phyloP scores from a whole-genome alignment of 2,888 invertebrate genomes.

The Eugnorisma glareosa region DNA sequence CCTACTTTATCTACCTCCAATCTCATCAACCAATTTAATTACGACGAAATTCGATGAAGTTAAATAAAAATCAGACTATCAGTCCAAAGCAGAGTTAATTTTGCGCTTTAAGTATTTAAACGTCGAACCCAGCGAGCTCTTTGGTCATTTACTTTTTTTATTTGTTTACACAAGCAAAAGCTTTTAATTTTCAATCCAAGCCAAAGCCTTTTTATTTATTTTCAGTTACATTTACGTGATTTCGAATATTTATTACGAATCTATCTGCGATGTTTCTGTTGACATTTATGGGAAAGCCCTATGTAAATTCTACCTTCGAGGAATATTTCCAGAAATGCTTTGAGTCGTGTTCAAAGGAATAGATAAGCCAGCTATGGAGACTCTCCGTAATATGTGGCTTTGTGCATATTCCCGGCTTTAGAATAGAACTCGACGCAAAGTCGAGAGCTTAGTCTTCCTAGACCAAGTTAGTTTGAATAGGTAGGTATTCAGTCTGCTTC shows the following conservation, averaged over 20 bases:
- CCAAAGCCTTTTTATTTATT: conserved; percentile 36
- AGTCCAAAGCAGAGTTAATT: conserved; percentile 37
- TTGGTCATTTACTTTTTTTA: conserved; percentile 33
- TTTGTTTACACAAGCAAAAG: conserved; percentile 36
- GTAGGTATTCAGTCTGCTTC: conserved; percentile 7
- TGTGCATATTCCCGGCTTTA: conserved; percentile 20
- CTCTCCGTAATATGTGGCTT: conserved; percentile 27
- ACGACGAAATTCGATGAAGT: conserved; percentile 28
- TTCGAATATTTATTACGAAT: conserved; percentile 34
- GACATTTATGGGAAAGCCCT: not conserved
- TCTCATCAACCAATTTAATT: conserved; percentile 58
- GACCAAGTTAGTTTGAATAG: conserved; percentile 29
- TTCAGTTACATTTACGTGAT: conserved; percentile 26
- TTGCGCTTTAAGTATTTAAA: conserved; percentile 27
- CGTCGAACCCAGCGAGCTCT: conserved; percentile 26
- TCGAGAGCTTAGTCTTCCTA: not conserved
- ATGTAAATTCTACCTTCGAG: conserved; percentile 7
- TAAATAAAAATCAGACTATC: conserved; percentile 40
- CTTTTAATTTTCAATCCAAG: conserved; percentile 32
- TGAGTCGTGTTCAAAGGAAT: conserved; percentile 22
- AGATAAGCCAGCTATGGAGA: conserved; percentile 25
- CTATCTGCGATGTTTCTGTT: conserved; percentile 23
- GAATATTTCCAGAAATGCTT: conserved; percentile 29
- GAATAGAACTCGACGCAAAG: conserved; percentile 7
- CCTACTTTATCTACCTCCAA: conserved; percentile 51